phyloP scores from a whole-genome alignment of 2,113 vertebrate genomes.

The Nansenia antarctica region DNA sequence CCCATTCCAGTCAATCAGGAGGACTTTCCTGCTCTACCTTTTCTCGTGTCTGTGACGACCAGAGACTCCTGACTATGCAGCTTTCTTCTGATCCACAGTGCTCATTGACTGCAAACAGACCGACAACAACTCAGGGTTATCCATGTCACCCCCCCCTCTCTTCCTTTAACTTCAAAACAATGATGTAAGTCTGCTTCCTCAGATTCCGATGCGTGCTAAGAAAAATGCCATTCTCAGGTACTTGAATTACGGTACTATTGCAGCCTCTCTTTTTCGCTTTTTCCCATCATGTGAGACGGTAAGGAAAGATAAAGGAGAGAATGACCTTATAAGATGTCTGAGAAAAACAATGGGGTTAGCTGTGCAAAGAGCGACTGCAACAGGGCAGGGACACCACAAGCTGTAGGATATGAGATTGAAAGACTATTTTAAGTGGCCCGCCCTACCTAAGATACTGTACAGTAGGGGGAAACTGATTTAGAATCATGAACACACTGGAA shows the following conservation, averaged over 20 bases:
- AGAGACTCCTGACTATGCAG: background rate
- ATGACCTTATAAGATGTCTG: background rate
- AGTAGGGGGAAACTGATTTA: background rate
- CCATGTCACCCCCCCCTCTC: slow-evolving; percentile 3
- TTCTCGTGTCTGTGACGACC: background rate
- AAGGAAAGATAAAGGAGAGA: background rate
- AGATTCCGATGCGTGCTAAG: background rate
- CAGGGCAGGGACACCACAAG: background rate
- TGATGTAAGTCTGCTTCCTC: slow-evolving; percentile 14
- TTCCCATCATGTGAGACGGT: background rate
- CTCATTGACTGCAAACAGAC: background rate
- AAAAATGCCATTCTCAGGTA: slow-evolving; percentile 9
- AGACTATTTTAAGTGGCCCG: background rate
- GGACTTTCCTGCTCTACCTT: background rate
- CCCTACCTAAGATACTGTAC: too few species aligned
- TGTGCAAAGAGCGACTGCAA: background rate
- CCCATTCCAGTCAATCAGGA: slow-evolving; percentile 28
- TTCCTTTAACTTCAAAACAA: slow-evolving; percentile 19
- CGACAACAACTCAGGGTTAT: background rate
- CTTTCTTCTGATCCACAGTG: slow-evolving; percentile 16
- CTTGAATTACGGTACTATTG: slow-evolving; percentile 3
- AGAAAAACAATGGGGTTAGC: background rate
- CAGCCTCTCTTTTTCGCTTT: background rate
- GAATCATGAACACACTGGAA: background rate
- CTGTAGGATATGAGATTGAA: background rate